Conservation (phyloP, 2,888 invertebrate species). For the Anoplius nigerrimus region DNA sequence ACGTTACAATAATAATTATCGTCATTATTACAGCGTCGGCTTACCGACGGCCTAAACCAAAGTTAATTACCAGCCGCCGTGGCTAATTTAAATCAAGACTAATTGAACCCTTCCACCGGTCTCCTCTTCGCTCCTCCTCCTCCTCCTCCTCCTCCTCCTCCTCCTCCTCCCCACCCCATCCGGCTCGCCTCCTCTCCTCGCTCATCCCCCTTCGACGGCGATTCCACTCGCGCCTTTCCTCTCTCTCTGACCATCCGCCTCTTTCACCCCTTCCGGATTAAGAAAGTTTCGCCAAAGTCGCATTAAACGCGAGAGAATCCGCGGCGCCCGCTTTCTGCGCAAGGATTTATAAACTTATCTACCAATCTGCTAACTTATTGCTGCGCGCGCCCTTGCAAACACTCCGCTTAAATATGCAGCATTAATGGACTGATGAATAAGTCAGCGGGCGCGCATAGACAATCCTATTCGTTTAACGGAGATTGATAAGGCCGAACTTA, state of each 20-base stretch:
- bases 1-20: constrained; percentile 54
- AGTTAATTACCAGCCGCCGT: constrained; percentile 68
- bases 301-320: constrained; percentile 18
- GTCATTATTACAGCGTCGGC: constrained; percentile 53
- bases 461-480: no score
- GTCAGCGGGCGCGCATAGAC: no score
- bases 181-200: no score
- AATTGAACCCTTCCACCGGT: constrained; percentile 55
- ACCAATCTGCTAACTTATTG: no score
- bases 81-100: constrained; percentile 71
- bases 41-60: constrained; percentile 58
- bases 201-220: constrained; percentile 20
- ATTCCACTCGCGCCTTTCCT: neutral
- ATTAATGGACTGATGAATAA: no score
- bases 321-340: no score
- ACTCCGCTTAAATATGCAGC: no score
- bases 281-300: constrained; percentile 62
- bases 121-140: constrained; percentile 15
- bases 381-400: no score
- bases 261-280: constrained; percentile 49
- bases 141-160: no score
- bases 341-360: no score
- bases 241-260: constrained; percentile 42
- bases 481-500: no score
- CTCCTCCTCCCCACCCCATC: constrained; percentile 19